These are phyloP conservation scores for Apantesis nais DNA, from an alignment of 2,888 invertebrate genomes.

Conservation along the genomic window DNA sequence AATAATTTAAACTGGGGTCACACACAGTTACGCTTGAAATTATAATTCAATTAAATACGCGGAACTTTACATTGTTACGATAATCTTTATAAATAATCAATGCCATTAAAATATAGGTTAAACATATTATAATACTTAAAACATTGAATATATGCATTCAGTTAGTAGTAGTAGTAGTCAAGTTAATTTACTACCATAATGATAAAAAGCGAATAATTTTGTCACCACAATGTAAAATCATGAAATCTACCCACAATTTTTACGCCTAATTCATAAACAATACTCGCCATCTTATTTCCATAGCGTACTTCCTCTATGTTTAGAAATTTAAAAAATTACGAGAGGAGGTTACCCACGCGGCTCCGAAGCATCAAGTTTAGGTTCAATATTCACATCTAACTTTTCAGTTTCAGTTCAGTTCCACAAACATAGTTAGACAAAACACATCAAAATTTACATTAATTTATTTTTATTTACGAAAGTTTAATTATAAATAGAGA, in stretches of 20 bases:
- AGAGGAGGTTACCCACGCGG: background rate
- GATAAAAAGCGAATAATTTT: slow-evolving; percentile 8
- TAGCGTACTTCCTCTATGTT: too few species aligned
- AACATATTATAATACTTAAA: background rate
- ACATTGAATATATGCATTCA: background rate
- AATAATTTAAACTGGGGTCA: background rate
- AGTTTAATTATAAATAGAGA: background rate
- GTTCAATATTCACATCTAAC: background rate
- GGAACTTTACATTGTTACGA: background rate
- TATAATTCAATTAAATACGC: background rate
- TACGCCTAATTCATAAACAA: background rate
- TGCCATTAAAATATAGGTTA: background rate
- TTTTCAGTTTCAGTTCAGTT: too few species aligned
- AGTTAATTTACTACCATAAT: background rate
- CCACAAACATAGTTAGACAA: background rate
- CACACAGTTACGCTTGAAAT: background rate
- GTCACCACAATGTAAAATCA: slow-evolving; percentile 12
- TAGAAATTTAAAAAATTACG: background rate
- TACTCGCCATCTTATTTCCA: background rate
- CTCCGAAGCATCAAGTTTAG: background rate
- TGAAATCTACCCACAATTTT: background rate
- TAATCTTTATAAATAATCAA: background rate
- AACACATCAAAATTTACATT: background rate
- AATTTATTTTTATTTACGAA: too few species aligned
- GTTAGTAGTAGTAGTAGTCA: background rate